phyloP scores from a whole-genome alignment of 2,113 vertebrate genomes.

The Chitala chitala region DNA sequence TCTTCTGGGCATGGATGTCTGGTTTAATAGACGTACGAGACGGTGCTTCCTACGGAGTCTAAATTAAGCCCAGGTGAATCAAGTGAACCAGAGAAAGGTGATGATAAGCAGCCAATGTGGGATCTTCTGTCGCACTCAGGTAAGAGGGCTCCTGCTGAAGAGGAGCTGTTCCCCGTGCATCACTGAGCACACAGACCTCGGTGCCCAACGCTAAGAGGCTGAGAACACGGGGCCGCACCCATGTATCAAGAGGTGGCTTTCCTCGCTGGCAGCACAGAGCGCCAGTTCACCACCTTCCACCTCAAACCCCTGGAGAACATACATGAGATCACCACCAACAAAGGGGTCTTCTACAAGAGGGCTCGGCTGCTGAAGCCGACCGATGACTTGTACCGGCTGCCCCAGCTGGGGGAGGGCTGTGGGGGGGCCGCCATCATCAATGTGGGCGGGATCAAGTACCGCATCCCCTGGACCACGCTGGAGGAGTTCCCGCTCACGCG shows the following conservation, averaged over 20 bases:
- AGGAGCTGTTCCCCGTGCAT: slow-evolving; percentile 36
- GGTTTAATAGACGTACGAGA: not conserved
- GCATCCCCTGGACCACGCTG: slow-evolving; percentile 87
- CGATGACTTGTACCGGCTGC: slow-evolving; percentile 58
- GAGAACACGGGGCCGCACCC: slow-evolving; percentile 38
- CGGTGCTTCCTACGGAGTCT: not conserved
- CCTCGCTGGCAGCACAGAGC: slow-evolving; percentile 70
- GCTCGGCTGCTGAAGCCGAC: slow-evolving; percentile 64
- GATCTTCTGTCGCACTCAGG: slow-evolving; percentile 38
- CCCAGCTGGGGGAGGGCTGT: slow-evolving; percentile 47
- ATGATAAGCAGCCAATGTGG: not conserved
- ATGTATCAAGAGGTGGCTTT: slow-evolving; percentile 81
- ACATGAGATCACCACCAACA: slow-evolving; percentile 69
- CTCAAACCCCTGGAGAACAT: slow-evolving; percentile 69
- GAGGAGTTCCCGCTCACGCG: slow-evolving; percentile 85
- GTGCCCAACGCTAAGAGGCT: slow-evolving; percentile 30
- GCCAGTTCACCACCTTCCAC: slow-evolving; percentile 69
- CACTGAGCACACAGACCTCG: slow-evolving; percentile 18
- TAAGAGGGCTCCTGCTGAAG: slow-evolving; percentile 42
- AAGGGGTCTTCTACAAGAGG: slow-evolving; percentile 80
- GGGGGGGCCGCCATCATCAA: slow-evolving; percentile 80
- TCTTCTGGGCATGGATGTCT: not conserved
- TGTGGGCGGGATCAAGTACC: slow-evolving; percentile 87
- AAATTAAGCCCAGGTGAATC: not conserved
- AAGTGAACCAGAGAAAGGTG: not conserved